A percentile compares a stretch with the other conserved stretches of the same genome.
These are phyloP conservation scores for Arvicanthis niloticus DNA, from an alignment of 2,113 vertebrate genomes.

Conservation along the genomic window DNA sequence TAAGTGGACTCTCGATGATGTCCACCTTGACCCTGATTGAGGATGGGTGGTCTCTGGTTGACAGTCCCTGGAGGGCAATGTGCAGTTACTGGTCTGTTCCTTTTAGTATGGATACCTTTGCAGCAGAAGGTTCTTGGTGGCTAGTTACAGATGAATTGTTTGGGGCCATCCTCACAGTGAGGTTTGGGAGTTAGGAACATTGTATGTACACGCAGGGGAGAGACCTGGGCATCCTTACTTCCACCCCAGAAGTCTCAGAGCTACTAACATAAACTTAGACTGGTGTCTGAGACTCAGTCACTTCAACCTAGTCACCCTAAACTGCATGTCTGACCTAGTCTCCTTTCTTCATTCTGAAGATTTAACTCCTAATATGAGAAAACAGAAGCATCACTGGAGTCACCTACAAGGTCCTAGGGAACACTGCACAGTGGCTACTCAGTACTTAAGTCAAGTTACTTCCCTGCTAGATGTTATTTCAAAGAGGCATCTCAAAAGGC, in stretches of 20 bases:
- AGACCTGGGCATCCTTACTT: neutral
- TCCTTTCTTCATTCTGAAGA: neutral
- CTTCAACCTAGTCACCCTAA: neutral
- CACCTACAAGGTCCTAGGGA: neutral
- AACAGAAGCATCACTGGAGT: neutral
- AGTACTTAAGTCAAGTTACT: neutral
- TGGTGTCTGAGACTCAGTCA: neutral
- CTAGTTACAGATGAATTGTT: neutral
- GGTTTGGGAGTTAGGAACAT: neutral
- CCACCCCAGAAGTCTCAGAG: neutral
- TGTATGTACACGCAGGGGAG: too few species aligned
- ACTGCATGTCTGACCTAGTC: neutral
- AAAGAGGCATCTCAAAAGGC: neutral
- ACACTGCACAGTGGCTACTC: neutral
- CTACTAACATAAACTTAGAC: neutral
- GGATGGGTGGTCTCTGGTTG: neutral
- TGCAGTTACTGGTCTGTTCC: neutral
- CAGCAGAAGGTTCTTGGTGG: neutral
- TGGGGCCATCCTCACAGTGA: neutral
- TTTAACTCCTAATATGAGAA: constrained; percentile 24
- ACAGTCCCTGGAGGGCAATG: neutral
- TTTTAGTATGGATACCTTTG: neutral
- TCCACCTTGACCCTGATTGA: neutral
- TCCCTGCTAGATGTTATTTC: neutral
- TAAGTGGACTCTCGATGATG: neutral